Conservation (phyloP, 1,140 invertebrate genomes). For the Euura lappo region DNA sequence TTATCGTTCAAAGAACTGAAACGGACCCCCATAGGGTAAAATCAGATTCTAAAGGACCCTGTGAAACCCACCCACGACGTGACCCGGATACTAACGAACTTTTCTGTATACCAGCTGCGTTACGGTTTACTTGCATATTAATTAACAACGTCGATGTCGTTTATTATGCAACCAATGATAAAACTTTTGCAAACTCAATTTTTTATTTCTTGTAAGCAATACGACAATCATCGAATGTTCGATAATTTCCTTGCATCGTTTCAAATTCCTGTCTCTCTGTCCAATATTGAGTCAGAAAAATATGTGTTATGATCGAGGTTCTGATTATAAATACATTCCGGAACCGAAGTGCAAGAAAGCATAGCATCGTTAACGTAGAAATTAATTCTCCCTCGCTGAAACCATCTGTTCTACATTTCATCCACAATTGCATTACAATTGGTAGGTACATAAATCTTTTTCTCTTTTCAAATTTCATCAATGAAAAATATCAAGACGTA, state of each 20-base stretch:
- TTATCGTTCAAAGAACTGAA: background rate
- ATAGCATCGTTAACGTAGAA: too few species aligned
- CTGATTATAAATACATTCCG: too few species aligned
- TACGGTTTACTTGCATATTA: slow-evolving; percentile 1
- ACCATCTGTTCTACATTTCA: too few species aligned
- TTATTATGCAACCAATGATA: background rate
- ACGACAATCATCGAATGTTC: background rate
- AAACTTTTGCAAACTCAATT: background rate
- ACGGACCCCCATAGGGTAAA: background rate
- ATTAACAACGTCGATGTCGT: background rate
- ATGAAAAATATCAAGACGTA: too few species aligned
- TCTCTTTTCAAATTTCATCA: too few species aligned
- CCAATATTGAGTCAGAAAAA: too few species aligned
- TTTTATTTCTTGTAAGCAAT: background rate
- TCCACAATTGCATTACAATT: too few species aligned
- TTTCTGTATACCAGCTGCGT: background rate
- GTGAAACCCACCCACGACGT: background rate
- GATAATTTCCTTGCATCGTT: background rate
- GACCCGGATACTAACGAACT: background rate
- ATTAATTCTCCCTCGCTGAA: too few species aligned
- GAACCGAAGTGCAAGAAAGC: too few species aligned
- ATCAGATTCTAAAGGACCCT: background rate
- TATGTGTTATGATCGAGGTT: too few species aligned
- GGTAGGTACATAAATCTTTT: too few species aligned
- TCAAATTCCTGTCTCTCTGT: too few species aligned